Conservation (phyloP, 2,888 invertebrate species). For the Nomada flava region DNA sequence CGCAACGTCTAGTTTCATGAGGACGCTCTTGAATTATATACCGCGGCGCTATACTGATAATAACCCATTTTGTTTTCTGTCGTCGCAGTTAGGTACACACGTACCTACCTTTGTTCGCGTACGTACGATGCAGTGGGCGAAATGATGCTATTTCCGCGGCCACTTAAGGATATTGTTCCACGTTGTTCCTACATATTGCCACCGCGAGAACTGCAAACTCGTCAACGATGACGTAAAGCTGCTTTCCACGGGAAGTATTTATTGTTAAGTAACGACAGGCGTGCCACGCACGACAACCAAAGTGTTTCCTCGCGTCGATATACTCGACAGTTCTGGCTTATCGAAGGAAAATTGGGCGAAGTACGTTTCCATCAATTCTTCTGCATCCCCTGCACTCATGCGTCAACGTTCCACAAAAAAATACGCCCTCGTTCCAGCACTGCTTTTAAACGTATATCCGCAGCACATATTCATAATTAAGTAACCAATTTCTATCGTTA, state of each 20-base stretch:
- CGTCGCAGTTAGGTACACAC: conserved; percentile 1
- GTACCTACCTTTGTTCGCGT: conserved; percentile 17
- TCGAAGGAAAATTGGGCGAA: not conserved
- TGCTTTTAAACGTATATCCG: too few relatives aligned
- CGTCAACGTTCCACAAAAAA: not conserved
- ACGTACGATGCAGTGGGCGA: not conserved
- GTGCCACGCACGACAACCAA: conserved; percentile 25
- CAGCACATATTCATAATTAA: too few relatives aligned
- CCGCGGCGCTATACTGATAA: conserved; percentile 1
- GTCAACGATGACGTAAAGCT: conserved; percentile 25
- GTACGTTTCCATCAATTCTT: conserved; percentile 20
- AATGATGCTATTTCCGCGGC: conserved; percentile 17
- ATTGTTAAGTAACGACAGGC: conserved; percentile 35
- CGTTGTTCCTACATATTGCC: conserved; percentile 21
- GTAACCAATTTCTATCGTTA: not conserved
- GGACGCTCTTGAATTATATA: conserved; percentile 27
- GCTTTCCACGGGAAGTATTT: conserved; percentile 34
- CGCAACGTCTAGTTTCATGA: conserved; percentile 12
- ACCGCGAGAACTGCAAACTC: conserved; percentile 22
- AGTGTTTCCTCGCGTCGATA: conserved; percentile 39
- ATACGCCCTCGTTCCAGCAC: too few relatives aligned
- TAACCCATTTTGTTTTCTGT: conserved; percentile 24
- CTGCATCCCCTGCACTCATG: not conserved
- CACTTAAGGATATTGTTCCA: conserved; percentile 43
- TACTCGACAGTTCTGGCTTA: not conserved